Percentiles rank a stretch among this genome's conserved stretches.
Conservation (phyloP, 2,888 invertebrate genomes). For the Drosophila pseudotalamancana region DNA sequence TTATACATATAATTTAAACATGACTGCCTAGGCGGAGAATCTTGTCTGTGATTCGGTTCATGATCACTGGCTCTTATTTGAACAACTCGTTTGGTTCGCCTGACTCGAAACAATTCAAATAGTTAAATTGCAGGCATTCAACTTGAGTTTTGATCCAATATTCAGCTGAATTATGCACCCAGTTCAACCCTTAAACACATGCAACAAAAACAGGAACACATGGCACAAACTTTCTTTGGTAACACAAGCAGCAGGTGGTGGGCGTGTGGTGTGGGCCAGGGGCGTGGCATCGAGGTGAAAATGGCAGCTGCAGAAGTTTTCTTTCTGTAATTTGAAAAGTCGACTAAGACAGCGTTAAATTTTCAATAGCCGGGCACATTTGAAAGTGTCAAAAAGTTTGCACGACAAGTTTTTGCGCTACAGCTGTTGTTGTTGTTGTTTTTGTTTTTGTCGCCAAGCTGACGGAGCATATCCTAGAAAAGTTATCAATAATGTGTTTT, state of each 20-base stretch:
- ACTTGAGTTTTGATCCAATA: too few species aligned
- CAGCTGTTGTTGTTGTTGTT: slow-evolving; percentile 10
- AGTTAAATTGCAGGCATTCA: too few species aligned
- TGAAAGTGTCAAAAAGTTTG: slow-evolving; percentile 75
- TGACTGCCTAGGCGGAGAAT: background rate
- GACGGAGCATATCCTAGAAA: slow-evolving; percentile 18
- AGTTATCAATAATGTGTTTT: too few species aligned
- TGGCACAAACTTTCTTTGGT: slow-evolving; percentile 21
- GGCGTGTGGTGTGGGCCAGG: background rate
- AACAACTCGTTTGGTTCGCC: background rate
- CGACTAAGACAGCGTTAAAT: slow-evolving; percentile 62
- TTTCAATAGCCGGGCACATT: slow-evolving; percentile 69
- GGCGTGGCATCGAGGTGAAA: slow-evolving; percentile 4
- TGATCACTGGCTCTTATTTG: background rate
- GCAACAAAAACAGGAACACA: slow-evolving; percentile 9
- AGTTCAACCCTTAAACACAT: background rate
- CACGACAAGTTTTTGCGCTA: slow-evolving; percentile 43
- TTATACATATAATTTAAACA: background rate
- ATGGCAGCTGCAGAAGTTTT: slow-evolving; percentile 35
- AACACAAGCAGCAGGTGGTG: slow-evolving; percentile 2
- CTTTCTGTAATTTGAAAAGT: slow-evolving; percentile 54
- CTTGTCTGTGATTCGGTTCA: background rate
- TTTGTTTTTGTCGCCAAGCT: background rate
- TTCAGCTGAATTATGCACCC: slow-evolving; percentile 1
- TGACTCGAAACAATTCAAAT: too few species aligned